phyloP scores from a whole-genome alignment of 2,888 invertebrate species.

The Nephrotoma guestfalica region DNA sequence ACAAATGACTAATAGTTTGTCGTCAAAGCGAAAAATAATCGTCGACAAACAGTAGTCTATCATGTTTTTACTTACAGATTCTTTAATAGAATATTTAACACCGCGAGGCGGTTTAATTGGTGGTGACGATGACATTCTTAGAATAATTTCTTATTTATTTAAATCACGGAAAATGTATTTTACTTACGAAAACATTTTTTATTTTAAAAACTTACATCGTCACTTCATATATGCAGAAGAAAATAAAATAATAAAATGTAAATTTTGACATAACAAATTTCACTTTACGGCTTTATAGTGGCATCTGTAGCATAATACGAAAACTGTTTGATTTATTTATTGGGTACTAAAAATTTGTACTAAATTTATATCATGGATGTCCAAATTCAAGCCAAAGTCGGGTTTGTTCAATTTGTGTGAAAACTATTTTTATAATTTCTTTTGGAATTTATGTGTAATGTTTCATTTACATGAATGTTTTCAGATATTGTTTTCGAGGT shows the following conservation, averaged over 20 bases:
- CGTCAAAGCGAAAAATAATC: background rate
- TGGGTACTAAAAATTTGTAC: background rate
- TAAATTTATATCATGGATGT: no score
- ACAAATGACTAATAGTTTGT: background rate
- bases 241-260: background rate
- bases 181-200: background rate
- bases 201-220: background rate
- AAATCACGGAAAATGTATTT: background rate
- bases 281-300: background rate
- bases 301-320: background rate
- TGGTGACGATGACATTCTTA: conserved; percentile 46
- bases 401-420: no score
- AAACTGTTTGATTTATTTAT: background rate
- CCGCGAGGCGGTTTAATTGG: conserved; percentile 77
- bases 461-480: no score
- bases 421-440: no score
- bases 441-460: no score
- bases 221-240: background rate
- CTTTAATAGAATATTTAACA: conserved; percentile 63
- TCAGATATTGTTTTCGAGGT: no score
- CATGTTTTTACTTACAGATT: conserved; percentile 46
- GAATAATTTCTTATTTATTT: conserved; percentile 1
- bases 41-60: background rate
- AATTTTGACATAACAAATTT: background rate
- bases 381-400: no score